Conservation (phyloP, 2,888 invertebrate genomes). For the Ennomos erosarius region DNA sequence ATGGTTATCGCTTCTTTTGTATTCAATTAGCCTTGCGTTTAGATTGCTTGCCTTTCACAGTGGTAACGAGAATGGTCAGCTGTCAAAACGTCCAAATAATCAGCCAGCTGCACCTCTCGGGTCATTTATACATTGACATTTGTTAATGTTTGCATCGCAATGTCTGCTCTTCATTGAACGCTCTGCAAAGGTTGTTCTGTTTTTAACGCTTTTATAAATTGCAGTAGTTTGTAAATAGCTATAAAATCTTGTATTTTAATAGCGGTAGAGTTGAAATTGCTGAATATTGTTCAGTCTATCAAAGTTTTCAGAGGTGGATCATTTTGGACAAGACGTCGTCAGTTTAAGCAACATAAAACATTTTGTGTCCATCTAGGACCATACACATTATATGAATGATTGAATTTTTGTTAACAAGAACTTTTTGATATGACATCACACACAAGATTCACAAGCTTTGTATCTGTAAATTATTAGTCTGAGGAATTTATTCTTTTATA, state of each 20-base stretch:
- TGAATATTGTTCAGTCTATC: conserved; percentile 79
- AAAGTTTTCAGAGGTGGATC: conserved; percentile 78
- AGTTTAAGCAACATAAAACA: conserved; percentile 67
- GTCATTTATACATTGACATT: conserved; percentile 37
- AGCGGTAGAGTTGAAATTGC: conserved; percentile 61
- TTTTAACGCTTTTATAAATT: conserved; percentile 6
- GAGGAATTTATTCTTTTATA: too few relatives aligned
- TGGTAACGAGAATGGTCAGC: conserved; percentile 84
- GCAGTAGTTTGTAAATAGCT: conserved; percentile 45
- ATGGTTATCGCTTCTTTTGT: conserved; percentile 80
- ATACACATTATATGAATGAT: conserved; percentile 56
- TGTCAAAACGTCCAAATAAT: conserved; percentile 85
- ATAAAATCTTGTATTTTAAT: conserved; percentile 42
- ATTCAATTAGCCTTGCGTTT: conserved; percentile 84
- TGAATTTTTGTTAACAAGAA: conserved; percentile 56
- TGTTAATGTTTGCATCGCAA: conserved; percentile 30
- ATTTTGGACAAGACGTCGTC: conserved; percentile 75
- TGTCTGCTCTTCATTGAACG: conserved; percentile 36
- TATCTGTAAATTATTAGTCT: too few relatives aligned
- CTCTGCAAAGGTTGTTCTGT: conserved; percentile 2
- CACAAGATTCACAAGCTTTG: too few relatives aligned
- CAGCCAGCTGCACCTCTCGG: conserved; percentile 60
- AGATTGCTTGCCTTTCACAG: conserved; percentile 82
- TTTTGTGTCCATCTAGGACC: conserved; percentile 54
- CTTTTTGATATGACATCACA: conserved; percentile 8